Conservation (phyloP, 1,140 invertebrate genomes). For the Drosophila seguyi region DNA sequence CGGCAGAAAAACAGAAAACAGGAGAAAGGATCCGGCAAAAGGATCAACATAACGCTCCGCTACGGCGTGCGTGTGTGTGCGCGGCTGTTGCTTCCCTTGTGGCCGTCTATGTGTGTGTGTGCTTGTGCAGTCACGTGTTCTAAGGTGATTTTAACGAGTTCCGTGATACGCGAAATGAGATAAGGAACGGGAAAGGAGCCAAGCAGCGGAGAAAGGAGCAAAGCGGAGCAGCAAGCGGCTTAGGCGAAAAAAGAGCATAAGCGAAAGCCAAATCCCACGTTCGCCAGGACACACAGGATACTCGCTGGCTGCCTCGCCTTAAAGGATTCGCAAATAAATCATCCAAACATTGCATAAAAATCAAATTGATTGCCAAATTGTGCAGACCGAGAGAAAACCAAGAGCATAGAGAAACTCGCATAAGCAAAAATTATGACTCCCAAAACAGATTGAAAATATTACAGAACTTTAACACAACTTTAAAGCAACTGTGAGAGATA, state of each 20-base stretch:
- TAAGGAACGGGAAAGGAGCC: constrained; percentile 55
- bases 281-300: constrained; percentile 42
- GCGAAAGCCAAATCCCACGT: constrained; percentile 25
- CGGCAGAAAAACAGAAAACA: constrained; percentile 19
- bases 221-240: constrained; percentile 27
- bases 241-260: constrained; percentile 21
- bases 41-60: constrained; percentile 39
- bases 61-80: constrained; percentile 25
- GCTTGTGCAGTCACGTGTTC: constrained; percentile 75
- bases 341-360: constrained; percentile 58
- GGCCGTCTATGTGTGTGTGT: constrained; percentile 16
- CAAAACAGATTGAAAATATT: constrained; percentile 13
- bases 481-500: background rate
- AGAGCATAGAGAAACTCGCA: background rate
- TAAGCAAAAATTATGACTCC: constrained; percentile 20
- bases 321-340: constrained; percentile 50
- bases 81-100: constrained; percentile 50
- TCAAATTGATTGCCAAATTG: constrained; percentile 57
- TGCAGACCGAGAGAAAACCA: constrained; percentile 20
- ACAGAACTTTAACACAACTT: background rate
- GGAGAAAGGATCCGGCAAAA: constrained; percentile 45
- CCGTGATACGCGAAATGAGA: constrained; percentile 80
- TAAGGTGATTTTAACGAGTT: constrained; percentile 82
- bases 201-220: constrained; percentile 15
- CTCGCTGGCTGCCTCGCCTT: constrained; percentile 6